Conservation (phyloP, 2,113 vertebrate species). For the Forbesichthys agassizii region DNA sequence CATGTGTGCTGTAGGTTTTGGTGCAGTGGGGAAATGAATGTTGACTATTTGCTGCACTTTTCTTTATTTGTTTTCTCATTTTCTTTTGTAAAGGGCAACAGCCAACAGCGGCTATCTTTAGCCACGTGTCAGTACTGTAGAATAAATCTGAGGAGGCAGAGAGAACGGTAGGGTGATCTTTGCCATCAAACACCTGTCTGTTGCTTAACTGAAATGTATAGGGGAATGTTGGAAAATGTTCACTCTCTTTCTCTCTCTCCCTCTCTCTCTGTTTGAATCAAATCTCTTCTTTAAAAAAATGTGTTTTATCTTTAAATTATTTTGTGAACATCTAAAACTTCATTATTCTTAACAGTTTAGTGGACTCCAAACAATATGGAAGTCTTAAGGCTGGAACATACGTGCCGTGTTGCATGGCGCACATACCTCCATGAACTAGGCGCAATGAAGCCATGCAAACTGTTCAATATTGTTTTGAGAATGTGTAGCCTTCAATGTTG, state of each 20-base stretch:
- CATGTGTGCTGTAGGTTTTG: not conserved
- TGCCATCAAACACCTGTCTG: conserved; percentile 41
- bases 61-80: not conserved
- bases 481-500: too few species aligned
- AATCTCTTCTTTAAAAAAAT: not conserved
- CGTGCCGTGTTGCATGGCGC: too few species aligned
- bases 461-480: too few species aligned
- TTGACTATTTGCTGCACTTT: not conserved
- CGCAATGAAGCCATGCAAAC: too few species aligned
- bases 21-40: not conserved
- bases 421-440: too few species aligned
- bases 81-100: conserved; percentile 3
- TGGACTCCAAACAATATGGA: not conserved
- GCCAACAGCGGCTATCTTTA: conserved; percentile 18
- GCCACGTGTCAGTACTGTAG: conserved; percentile 61
- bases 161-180: conserved; percentile 33
- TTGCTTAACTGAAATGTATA: conserved; percentile 3
- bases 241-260: not conserved
- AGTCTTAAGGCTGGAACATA: not conserved
- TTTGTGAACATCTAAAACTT: not conserved
- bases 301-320: not conserved
- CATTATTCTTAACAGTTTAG: not conserved
- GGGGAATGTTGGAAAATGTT: conserved; percentile 20
- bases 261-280: conserved; percentile 8
- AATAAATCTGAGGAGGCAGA: conserved; percentile 44